Evolutionary conservation across 2,113 vertebrate genomes (phyloP).

Genomic region (Ardeotis arabs): DNA sequence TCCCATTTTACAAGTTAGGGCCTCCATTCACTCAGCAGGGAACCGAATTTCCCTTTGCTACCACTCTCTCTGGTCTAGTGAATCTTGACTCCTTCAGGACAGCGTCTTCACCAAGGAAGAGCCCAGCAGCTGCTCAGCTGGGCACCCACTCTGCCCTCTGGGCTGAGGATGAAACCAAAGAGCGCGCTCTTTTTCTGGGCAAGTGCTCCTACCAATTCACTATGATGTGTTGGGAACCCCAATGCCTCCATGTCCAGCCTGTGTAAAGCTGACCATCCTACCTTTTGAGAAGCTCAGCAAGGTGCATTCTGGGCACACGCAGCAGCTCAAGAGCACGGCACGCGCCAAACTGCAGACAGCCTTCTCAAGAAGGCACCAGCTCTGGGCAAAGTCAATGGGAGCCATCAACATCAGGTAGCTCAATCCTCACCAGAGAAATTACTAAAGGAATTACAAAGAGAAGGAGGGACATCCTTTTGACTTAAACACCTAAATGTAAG

Average conservation of each 20-base stretch:
- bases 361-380: not conserved
- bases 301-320: accelerated
- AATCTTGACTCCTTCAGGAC: not conserved
- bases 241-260: not conserved
- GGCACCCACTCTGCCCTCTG: not conserved
- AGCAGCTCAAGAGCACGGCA: not conserved
- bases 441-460: accelerated
- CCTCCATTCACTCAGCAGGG: too few relatives aligned
- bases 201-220: not conserved
- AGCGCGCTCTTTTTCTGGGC: not conserved
- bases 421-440: not conserved
- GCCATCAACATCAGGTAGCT: not conserved
- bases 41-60: not conserved
- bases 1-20: not conserved
- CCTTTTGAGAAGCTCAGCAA: not conserved
- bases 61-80: not conserved
- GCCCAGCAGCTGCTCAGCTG: not conserved
- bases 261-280: not conserved
- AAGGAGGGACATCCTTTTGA: not conserved
- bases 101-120: not conserved
- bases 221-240: accelerated
- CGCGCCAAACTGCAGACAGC: not conserved
- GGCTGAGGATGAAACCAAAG: not conserved
- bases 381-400: not conserved
- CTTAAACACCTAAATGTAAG: not conserved